Evolutionary conservation across 2,888 invertebrate genomes (phyloP).

Genomic region (Chrysolina americana): DNA sequence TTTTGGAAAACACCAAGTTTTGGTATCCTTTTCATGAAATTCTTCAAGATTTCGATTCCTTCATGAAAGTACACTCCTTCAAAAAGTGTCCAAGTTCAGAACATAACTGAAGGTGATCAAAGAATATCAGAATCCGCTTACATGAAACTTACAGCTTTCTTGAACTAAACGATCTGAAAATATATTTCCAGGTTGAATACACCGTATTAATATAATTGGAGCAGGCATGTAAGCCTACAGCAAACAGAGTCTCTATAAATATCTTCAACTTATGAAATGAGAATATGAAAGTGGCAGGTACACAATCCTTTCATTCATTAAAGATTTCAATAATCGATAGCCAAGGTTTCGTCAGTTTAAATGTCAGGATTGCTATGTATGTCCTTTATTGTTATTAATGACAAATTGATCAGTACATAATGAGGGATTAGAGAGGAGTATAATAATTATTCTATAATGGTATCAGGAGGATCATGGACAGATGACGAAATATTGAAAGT

Average conservation of each 20-base stretch:
- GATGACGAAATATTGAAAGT: too few species aligned
- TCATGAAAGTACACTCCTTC: too few species aligned
- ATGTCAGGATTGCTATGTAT: slow-evolving; percentile 14
- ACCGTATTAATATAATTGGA: not conserved
- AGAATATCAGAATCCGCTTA: too few species aligned
- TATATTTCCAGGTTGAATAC: not conserved
- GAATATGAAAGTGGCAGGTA: slow-evolving; percentile 27
- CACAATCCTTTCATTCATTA: slow-evolving; percentile 27
- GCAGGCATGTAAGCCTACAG: slow-evolving; percentile 8
- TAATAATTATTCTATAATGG: not conserved
- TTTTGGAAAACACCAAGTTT: too few species aligned
- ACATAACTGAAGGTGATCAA: too few species aligned
- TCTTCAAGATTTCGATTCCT: too few species aligned
- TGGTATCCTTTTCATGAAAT: too few species aligned
- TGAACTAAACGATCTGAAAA: too few species aligned
- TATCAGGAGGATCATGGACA: too few species aligned
- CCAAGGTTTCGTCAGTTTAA: slow-evolving; percentile 27
- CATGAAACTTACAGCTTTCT: too few species aligned
- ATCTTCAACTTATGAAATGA: slow-evolving; percentile 13
- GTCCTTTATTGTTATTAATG: not conserved
- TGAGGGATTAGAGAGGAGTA: not conserved
- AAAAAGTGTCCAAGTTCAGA: too few species aligned
- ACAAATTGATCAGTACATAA: not conserved
- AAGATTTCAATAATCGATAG: slow-evolving; percentile 22
- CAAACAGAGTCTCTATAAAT: slow-evolving; percentile 21